Evolutionary conservation across 2,888 invertebrate species (phyloP), one percentile per base, ranked within the genome.

Genomic region (Lycophotia porphyrea): DNA sequence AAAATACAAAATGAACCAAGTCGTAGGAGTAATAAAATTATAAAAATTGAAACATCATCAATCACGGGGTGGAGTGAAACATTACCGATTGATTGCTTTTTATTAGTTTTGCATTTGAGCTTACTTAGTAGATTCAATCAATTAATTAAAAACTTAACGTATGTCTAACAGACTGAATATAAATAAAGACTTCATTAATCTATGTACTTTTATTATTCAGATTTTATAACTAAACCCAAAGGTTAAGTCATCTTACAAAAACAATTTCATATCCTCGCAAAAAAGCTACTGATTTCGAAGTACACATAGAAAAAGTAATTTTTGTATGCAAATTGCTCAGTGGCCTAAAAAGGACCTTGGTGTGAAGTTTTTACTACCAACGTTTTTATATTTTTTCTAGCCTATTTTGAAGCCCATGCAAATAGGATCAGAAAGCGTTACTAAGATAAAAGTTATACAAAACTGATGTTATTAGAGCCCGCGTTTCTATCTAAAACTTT

Each of bases 301-400:
- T 24, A 78, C 55, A 69, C 36, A 60, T 52, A 60, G 27, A 60
- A 44, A 66, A 44, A 34, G 27, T 65, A 60, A 39, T 81, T 69
- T 55, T 72, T 44, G 18, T 68, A 84, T 79, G 84, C 73, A 80
- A 81, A 81, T 84, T 69, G 66, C 49, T 80, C 65, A 55, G 42
- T 65, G n/a, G 55, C n/a, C 34, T 47, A 36, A 64, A 64, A 70
- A 55, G 61, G 27, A 69, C 60, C 61, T 80, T 61, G 47, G 58
- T 49, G 52, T 52, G 18, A 74, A 81, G 44, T 71, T 75, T 76
- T 69, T 55, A 71, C 55, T 31, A 55, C 67, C 31, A 31, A 58
- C 71, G 49, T 71, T 80, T 69, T 63, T 68, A 55, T 55, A 68
- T 65, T 39, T 63, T 44, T 74, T 70, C 79, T 49, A 15, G 49